Base-by-base conservation (phyloP, 2,888 invertebrate species). In the Drosophila rellima region DNA sequence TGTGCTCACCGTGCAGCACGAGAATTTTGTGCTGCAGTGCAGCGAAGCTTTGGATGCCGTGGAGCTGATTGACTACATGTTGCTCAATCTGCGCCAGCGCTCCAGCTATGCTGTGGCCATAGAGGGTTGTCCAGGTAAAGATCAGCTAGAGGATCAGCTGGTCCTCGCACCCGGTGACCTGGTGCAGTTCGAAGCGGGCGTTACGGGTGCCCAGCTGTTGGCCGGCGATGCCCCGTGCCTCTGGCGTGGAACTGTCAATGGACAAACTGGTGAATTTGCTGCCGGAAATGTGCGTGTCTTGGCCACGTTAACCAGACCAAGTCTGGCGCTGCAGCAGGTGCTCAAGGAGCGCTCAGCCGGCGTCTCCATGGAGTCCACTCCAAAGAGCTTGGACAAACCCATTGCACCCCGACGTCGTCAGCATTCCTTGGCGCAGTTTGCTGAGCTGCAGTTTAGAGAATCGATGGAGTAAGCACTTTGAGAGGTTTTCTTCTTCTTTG, bases 21-120 rank as follows among this genome's bases (percentile, higher is more conserved):
- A 98, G 91, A 97, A 98, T 92, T 98, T 97, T 92, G 95, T 96
- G 3, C 98, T 99, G 92, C 96, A 97, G 90, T 97, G 97, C 78
- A 95, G 96, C 2, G 97, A 98, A 89, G 96, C 98, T 0, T 95
- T 96, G 83, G 97, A 97, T 92, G 95, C 98, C 88, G 94, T 95
- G 70, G 95, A 96, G 69, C 93, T 98, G 13, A 95, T 98, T 2
- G 96, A 96, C 75, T 96, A 95, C 86, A 95, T 98, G 91, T 94
- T 98, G 17, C 96, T 96, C 87, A 98, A 98, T 4, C 93, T 99
- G 45, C 97, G 97, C 91, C 95, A 96, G 82, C 94, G 97, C 59
- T 98, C 98, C 0, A 94, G 95, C 79, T 98, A 95, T 90, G 97
- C 96, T 8, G 95, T 98, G 18, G 98, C 97, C 3, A 92, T 95